These are phyloP conservation scores for Odontocolon sp. DNA, from an alignment of 2,888 invertebrate species.

Conservation along the genomic window DNA sequence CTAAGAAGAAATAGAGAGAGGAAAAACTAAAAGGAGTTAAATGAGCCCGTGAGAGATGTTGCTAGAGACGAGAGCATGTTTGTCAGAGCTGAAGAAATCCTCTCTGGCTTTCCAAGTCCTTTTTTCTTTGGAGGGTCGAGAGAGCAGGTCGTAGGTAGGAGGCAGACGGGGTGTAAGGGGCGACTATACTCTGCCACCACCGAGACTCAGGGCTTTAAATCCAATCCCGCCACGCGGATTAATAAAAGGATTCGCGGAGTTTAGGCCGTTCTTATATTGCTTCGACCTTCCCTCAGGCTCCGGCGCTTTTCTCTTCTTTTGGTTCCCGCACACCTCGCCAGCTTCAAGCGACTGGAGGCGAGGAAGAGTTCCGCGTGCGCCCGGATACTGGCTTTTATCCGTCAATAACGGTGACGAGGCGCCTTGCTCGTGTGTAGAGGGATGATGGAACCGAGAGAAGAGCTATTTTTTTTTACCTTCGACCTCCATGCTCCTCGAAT, in stretches of 20 bases:
- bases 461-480: slow-evolving; percentile 57
- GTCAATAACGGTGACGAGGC: slow-evolving; percentile 71
- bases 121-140: slow-evolving; percentile 30
- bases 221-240: slow-evolving; percentile 79
- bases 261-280: slow-evolving; percentile 78
- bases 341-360: slow-evolving; percentile 25
- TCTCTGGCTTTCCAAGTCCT: slow-evolving; percentile 26
- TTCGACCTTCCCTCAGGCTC: slow-evolving; percentile 59
- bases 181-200: slow-evolving; percentile 36
- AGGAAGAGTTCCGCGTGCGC: slow-evolving; percentile 38
- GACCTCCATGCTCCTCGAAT: slow-evolving; percentile 56
- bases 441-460: slow-evolving; percentile 54
- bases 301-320: slow-evolving; percentile 62
- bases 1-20: no score
- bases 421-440: slow-evolving; percentile 34
- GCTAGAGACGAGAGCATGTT: slow-evolving; percentile 38
- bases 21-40: no score
- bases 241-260: slow-evolving; percentile 79
- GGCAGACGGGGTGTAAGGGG: slow-evolving; percentile 23
- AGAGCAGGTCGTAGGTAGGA: slow-evolving; percentile 36
- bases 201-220: slow-evolving; percentile 72
- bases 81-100: slow-evolving; percentile 51
- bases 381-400: slow-evolving; percentile 66
- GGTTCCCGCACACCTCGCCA: neutral
- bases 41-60: neutral